Evolutionary conservation across 2,888 invertebrate species (phyloP).

Genomic region (Tuta absoluta): DNA sequence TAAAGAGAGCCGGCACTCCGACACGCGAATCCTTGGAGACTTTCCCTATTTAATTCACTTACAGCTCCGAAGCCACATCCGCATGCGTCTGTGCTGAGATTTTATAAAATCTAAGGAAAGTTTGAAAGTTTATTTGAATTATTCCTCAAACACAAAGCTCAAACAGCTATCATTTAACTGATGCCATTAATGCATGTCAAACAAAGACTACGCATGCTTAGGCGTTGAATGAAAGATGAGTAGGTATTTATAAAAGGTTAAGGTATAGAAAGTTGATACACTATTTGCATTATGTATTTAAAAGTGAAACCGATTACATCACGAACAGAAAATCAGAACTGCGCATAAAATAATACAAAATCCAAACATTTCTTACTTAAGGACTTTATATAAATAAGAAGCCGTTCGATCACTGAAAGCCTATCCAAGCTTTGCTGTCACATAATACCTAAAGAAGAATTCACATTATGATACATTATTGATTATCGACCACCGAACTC

Average conservation of each 20-base stretch:
- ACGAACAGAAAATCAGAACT: background rate
- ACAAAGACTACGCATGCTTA: background rate
- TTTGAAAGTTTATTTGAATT: slow-evolving; percentile 4
- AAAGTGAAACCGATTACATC: slow-evolving; percentile 13
- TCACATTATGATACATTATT: too few relatives aligned
- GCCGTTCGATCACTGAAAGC: too few relatives aligned
- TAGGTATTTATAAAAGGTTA: background rate
- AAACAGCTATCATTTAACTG: background rate
- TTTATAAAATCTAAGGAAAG: slow-evolving; percentile 35
- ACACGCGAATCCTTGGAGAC: slow-evolving; percentile 70
- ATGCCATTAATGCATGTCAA: background rate
- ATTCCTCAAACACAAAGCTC: background rate
- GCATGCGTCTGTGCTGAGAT: slow-evolving; percentile 37
- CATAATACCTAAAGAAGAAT: too few relatives aligned
- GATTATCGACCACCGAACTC: too few relatives aligned
- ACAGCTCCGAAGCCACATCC: slow-evolving; percentile 50
- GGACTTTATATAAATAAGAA: too few relatives aligned
- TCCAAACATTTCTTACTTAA: background rate
- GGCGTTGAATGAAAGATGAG: background rate
- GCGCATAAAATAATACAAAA: background rate
- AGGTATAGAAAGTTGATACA: slow-evolving; percentile 1
- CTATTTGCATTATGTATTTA: slow-evolving; percentile 7
- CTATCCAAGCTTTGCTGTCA: too few relatives aligned
- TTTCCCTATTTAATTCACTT: slow-evolving; percentile 77
- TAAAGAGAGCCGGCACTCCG: slow-evolving; percentile 59